A percentile compares a stretch with the other conserved stretches of the same genome.
Evolutionary conservation across 2,888 invertebrate genomes (phyloP).

Genomic region (Seladonia tumulorum): DNA sequence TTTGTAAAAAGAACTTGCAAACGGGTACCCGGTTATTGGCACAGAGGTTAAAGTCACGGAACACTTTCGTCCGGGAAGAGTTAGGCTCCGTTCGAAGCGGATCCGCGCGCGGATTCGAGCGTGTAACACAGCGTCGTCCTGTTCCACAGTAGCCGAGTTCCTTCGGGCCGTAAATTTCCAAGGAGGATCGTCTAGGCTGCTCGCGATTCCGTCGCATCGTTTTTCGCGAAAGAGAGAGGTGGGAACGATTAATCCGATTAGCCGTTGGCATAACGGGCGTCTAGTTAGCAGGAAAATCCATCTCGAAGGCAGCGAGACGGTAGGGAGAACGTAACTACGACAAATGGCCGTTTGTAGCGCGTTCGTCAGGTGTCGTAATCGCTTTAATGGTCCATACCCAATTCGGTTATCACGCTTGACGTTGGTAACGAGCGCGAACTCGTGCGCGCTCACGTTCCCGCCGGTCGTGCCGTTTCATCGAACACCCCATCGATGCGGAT

Average conservation of each 20-base stretch:
- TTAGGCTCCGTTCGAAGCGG: not conserved
- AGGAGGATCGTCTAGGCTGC: not conserved
- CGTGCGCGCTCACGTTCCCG: conserved; percentile 37
- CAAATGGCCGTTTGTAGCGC: conserved; percentile 69
- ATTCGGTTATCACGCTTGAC: conserved; percentile 70
- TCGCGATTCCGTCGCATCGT: conserved; percentile 29
- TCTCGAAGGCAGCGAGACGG: conserved; percentile 63
- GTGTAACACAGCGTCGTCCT: not conserved
- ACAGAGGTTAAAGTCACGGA: not conserved
- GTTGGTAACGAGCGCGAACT: conserved; percentile 53
- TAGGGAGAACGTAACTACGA: conserved; percentile 62
- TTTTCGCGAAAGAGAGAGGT: conserved; percentile 29
- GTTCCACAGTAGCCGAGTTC: not conserved
- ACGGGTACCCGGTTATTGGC: too few species aligned
- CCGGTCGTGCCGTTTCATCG: conserved; percentile 44
- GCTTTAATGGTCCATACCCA: conserved; percentile 71
- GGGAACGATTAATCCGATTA: conserved; percentile 61
- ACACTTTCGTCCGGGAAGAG: not conserved
- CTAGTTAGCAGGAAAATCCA: conserved; percentile 59
- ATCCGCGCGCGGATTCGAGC: not conserved
- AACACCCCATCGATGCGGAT: conserved; percentile 16
- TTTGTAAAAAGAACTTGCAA: too few species aligned
- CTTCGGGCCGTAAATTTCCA: not conserved
- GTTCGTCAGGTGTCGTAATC: conserved; percentile 70
- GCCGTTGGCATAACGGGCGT: conserved; percentile 53